phyloP scores from a whole-genome alignment of 2,797 vertebrate genomes.

The Acomys russatus region DNA sequence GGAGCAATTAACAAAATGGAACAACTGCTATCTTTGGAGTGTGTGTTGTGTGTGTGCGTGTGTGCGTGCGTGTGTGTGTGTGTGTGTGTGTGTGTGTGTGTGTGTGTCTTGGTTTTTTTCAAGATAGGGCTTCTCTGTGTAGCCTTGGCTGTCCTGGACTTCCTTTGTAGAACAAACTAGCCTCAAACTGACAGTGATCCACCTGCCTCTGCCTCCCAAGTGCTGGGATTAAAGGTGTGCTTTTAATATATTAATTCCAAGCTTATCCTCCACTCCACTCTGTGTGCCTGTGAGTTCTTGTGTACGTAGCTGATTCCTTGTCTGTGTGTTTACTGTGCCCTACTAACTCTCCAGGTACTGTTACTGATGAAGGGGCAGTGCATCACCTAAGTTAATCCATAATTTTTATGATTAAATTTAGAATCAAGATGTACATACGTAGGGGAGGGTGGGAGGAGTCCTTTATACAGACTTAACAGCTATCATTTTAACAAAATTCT shows the following conservation, averaged over 20 bases:
- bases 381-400: not conserved
- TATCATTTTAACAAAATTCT: slow-evolving; percentile 20
- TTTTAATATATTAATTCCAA: slow-evolving; percentile 44
- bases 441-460: not conserved
- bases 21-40: not conserved
- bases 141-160: no score
- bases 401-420: slow-evolving; percentile 47
- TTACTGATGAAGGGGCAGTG: not conserved
- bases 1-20: slow-evolving; percentile 79
- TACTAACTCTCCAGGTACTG: slow-evolving; percentile 38
- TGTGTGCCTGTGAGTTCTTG: slow-evolving; percentile 70
- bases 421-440: not conserved
- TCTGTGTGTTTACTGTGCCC: slow-evolving; percentile 68
- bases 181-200: no score
- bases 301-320: slow-evolving; percentile 61
- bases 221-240: not conserved
- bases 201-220: no score
- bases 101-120: no score
- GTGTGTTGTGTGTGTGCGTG: no score
- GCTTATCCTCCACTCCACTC: slow-evolving; percentile 71
- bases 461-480: not conserved
- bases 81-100: no score
- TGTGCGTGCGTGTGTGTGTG: no score
- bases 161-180: no score
- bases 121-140: no score